A percentile compares a stretch with the other conserved stretches of the same genome.
Evolutionary conservation across 1,140 invertebrate species (phyloP).

Genomic region (Drosophila pandora): DNA sequence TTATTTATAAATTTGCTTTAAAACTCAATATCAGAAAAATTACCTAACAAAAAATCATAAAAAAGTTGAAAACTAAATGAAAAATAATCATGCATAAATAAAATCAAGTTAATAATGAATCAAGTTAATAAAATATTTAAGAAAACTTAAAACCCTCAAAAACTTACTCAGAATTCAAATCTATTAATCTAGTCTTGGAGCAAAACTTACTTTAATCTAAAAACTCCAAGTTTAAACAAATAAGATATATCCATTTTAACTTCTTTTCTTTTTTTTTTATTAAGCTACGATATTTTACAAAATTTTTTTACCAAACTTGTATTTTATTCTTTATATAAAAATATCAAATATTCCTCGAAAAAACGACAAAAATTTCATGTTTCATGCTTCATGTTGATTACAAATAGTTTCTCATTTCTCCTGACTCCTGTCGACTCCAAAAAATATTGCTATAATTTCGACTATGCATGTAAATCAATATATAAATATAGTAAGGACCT

Average conservation of each 20-base stretch:
- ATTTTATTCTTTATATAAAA: constrained; percentile 60
- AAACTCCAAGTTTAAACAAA: constrained; percentile 2
- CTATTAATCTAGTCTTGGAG: not conserved
- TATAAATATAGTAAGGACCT: constrained; percentile 48
- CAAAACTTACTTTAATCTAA: constrained; percentile 55
- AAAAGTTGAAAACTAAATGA: no score
- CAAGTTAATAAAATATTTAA: not conserved
- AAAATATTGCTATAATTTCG: constrained; percentile 57
- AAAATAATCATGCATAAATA: not conserved
- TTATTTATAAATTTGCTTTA: not conserved
- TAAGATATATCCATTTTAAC: constrained; percentile 25
- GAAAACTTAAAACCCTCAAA: not conserved
- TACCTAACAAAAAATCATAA: not conserved
- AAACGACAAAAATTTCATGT: constrained; percentile 54
- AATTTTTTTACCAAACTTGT: constrained; percentile 57
- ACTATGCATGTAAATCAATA: constrained; percentile 43
- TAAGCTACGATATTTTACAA: constrained; percentile 68
- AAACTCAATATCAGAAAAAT: not conserved
- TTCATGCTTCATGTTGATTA: constrained; percentile 23
- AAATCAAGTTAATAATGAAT: not conserved
- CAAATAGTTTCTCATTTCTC: constrained; percentile 18
- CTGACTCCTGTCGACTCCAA: constrained; percentile 12
- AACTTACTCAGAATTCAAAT: constrained; percentile 56
- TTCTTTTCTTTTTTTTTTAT: constrained; percentile 55
- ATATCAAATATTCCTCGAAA: constrained; percentile 69